Evolutionary conservation across 2,888 invertebrate genomes (phyloP), one percentile per base, ranked within the genome.

Genomic region (Teleogryllus oceanicus): DNA sequence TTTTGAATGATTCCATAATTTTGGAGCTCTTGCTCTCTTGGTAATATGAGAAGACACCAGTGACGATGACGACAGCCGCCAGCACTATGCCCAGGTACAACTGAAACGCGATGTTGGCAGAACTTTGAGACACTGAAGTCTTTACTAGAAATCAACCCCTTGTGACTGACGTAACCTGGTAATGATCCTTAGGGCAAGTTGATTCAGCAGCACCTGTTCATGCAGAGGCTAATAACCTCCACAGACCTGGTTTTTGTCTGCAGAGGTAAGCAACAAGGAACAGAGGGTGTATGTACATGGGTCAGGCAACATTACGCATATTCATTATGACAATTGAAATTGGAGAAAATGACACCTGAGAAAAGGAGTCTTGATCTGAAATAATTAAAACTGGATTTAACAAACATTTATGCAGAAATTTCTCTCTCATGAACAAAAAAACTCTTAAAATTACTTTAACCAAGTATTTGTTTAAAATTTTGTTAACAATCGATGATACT

Each of bases 1-100:
- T 96, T 90, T 97, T 98, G 91, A 98, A 98, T 79, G 97, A 97
- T 89, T 98, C 98, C 98, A 99, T 98, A 88, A 99, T 98, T 89
- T 95, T 96, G 84, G 97, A 97, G 87, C 96, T 97, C 91, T 98
- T 98, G 89, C 96, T 96, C 89, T 93, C 93, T 90, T 98, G 98
- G 90, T 97, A 98, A 89, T 98, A 99, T 84, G 98, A 98, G 93
- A 99, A 99, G 88, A 96, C 95, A 86, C 98, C 98, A 87, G 98
- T 99, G 84, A 98, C 96, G 89, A 99, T 95, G 85, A 99, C 98
- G 86, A 99, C 98, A 88, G 94, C 94, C 85, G 97, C 94, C 89
- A 99, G 92, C 88, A 98, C 95, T 86, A 92, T 94, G 88, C 98
- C 98, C 87, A 99, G 93, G 90, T 96, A 98, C 87, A 98, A 91